A percentile compares a stretch with the other conserved stretches of the same genome.
These are phyloP conservation scores for Mythimna impura DNA, from an alignment of 2,888 invertebrate genomes.

Conservation along the genomic window DNA sequence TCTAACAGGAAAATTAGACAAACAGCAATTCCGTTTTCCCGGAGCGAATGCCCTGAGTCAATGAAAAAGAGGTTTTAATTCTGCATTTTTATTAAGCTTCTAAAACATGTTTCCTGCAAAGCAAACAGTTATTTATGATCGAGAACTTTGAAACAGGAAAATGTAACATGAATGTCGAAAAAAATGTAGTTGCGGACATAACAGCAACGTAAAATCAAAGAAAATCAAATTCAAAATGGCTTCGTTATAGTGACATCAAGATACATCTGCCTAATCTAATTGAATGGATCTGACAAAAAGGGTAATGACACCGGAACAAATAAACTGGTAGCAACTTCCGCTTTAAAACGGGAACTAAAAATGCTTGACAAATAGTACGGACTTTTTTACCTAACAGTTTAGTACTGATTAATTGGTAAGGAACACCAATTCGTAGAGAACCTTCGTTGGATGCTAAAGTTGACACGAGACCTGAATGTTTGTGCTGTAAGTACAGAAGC, in stretches of 20 bases:
- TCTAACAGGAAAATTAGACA: slow-evolving; percentile 35
- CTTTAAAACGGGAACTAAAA: slow-evolving; percentile 15
- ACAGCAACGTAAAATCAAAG: not conserved
- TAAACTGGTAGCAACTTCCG: slow-evolving; percentile 10
- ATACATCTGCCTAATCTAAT: not conserved
- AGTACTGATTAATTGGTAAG: slow-evolving; percentile 25
- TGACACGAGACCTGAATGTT: slow-evolving; percentile 49
- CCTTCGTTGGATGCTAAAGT: slow-evolving; percentile 53
- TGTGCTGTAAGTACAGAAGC: slow-evolving; percentile 1
- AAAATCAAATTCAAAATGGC: not conserved
- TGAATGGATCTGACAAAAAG: slow-evolving; percentile 11
- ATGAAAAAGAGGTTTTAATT: slow-evolving; percentile 23
- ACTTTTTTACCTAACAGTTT: slow-evolving; percentile 16
- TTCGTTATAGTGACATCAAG: slow-evolving; percentile 2
- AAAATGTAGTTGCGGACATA: not conserved
- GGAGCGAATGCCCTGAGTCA: slow-evolving; percentile 29
- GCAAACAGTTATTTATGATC: not conserved
- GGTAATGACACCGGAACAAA: slow-evolving; percentile 20
- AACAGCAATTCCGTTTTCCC: slow-evolving; percentile 44
- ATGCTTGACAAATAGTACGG: not conserved
- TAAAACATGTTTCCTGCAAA: slow-evolving; percentile 9
- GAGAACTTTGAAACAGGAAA: not conserved
- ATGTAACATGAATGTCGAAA: not conserved
- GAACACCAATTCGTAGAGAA: slow-evolving; percentile 27
- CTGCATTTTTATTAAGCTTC: slow-evolving; percentile 11